These are phyloP conservation scores for Onchidella celtica DNA, from an alignment of 2,888 invertebrate genomes.

Conservation along the genomic window DNA sequence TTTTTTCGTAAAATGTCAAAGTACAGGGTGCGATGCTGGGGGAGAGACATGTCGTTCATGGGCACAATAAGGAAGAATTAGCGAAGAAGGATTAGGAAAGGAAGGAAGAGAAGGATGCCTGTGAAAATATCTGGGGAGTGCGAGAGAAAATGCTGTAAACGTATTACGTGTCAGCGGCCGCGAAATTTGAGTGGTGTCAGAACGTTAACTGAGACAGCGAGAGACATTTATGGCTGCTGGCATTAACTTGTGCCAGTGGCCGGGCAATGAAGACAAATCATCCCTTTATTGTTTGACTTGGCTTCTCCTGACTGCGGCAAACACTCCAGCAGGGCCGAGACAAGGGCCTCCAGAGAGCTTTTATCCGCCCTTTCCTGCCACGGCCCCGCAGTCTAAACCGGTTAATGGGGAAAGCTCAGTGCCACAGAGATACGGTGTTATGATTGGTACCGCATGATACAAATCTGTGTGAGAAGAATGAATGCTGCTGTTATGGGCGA, in stretches of 20 bases:
- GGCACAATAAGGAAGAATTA: neutral
- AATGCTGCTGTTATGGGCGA: too few species aligned
- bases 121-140: neutral
- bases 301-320: neutral
- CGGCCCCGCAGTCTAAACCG: too few species aligned
- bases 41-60: too few species aligned
- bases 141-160: constrained; percentile 25
- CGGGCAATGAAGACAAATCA: constrained; percentile 23
- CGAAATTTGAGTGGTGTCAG: constrained; percentile 44
- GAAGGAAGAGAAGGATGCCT: neutral
- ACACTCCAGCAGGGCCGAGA: neutral
- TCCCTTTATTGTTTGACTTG: constrained; percentile 2
- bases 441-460: too few species aligned
- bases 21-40: too few species aligned
- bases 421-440: too few species aligned
- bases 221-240: constrained; percentile 38
- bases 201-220: neutral
- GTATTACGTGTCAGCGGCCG: constrained; percentile 37
- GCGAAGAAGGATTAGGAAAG: neutral
- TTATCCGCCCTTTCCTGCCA: too few species aligned
- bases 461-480: too few species aligned
- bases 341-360: neutral
- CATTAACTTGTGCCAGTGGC: constrained; percentile 18
- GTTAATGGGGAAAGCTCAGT: too few species aligned
- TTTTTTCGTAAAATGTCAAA: too few species aligned